Conservation (phyloP, 2,888 invertebrate species). For the Acanthopleura granulata region DNA sequence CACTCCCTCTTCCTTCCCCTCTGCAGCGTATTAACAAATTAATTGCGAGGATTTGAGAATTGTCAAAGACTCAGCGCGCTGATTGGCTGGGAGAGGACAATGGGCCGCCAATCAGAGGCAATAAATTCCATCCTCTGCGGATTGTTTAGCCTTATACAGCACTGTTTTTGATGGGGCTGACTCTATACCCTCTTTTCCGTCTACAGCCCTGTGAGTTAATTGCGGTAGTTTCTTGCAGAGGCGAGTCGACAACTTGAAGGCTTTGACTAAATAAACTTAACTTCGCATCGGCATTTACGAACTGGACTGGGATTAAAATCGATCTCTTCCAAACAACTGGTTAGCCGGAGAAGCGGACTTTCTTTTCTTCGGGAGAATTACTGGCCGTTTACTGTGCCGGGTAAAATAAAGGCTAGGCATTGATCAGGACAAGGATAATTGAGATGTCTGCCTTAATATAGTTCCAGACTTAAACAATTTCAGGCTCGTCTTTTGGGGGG, state of each 20-base stretch:
- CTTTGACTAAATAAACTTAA: conserved; percentile 9
- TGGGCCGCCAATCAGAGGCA: conserved; percentile 2
- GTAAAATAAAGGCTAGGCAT: too few relatives aligned
- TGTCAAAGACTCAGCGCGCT: conserved; percentile 29
- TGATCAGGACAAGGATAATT: too few relatives aligned
- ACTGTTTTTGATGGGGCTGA: too few relatives aligned
- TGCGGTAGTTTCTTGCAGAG: not conserved
- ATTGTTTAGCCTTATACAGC: too few relatives aligned
- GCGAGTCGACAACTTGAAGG: not conserved
- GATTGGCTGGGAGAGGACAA: conserved; percentile 32
- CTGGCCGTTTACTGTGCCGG: too few relatives aligned
- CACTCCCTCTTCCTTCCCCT: not conserved
- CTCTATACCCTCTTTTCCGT: not conserved
- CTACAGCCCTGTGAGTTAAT: not conserved
- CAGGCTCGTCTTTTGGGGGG: too few relatives aligned
- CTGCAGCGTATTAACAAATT: conserved; percentile 46
- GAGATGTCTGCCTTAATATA: too few relatives aligned
- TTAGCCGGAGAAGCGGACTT: not conserved
- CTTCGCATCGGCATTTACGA: conserved; percentile 6
- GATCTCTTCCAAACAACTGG: conserved; percentile 6
- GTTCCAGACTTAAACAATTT: too few relatives aligned
- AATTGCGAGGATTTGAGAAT: conserved; percentile 48
- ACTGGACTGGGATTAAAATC: conserved; percentile 12
- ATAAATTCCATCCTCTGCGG: not conserved
- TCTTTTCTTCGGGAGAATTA: too few relatives aligned